Conservation (phyloP, 2,888 invertebrate genomes). For the Sycophila texana region DNA sequence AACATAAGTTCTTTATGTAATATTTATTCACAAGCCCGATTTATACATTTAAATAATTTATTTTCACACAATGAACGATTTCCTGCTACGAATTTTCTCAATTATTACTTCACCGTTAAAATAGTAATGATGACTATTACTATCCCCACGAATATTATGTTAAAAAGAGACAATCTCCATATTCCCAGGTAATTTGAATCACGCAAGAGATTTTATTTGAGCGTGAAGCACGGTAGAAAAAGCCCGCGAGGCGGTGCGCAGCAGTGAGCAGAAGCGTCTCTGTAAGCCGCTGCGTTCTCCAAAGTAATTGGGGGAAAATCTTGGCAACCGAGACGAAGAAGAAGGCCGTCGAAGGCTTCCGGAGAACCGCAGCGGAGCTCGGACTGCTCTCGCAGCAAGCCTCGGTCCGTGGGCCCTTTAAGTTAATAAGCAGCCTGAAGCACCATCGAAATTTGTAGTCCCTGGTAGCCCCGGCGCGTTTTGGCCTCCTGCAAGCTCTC, state of each 20-base stretch:
- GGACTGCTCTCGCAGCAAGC: not conserved
- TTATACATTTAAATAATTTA: no score
- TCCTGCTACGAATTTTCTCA: no score
- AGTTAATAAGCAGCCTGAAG: slow-evolving; percentile 68
- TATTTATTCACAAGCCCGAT: no score
- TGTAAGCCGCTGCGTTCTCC: slow-evolving; percentile 19
- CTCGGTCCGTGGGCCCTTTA: slow-evolving; percentile 43
- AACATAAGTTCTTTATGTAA: no score
- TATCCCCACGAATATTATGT: no score
- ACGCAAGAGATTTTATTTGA: slow-evolving; percentile 14
- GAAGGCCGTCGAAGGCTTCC: not conserved
- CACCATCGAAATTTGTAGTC: slow-evolving; percentile 68
- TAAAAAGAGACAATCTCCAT: not conserved
- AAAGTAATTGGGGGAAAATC: slow-evolving; percentile 54
- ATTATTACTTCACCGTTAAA: no score
- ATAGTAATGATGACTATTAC: no score
- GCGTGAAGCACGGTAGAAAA: not conserved
- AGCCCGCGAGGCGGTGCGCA: slow-evolving; percentile 17
- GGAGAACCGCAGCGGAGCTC: slow-evolving; percentile 25
- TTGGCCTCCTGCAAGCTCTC: not conserved
- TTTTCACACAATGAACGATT: no score
- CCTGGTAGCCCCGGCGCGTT: slow-evolving; percentile 50
- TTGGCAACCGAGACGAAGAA: slow-evolving; percentile 10
- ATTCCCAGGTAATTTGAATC: not conserved
- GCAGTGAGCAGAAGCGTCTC: not conserved